Percentiles rank a stretch among this genome's conserved stretches.
phyloP scores from a whole-genome alignment of 2,113 vertebrate genomes.

The Aegithalos caudatus region DNA sequence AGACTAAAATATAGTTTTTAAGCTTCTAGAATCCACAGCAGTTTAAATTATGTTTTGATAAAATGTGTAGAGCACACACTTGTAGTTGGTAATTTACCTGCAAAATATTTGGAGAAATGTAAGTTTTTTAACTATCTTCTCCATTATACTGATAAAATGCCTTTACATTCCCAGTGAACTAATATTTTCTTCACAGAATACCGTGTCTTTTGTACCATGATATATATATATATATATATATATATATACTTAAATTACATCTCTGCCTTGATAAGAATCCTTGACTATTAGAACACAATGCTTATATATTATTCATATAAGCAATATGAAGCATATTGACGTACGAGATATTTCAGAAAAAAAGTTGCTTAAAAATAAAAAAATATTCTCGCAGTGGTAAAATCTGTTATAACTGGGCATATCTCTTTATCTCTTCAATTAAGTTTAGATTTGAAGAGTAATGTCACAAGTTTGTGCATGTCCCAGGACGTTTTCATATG shows the following conservation, averaged over 20 bases:
- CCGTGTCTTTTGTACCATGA: neutral
- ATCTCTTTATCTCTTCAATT: neutral
- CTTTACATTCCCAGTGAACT: neutral
- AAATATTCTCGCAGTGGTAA: neutral
- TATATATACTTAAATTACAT: neutral
- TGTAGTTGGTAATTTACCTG: neutral
- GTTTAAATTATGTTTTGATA: neutral
- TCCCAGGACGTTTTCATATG: neutral
- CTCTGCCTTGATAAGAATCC: neutral
- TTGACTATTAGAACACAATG: neutral
- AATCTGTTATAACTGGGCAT: neutral
- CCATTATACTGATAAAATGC: neutral
- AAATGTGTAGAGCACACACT: neutral
- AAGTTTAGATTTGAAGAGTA: neutral
- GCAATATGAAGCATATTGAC: neutral
- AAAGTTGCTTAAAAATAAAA: neutral
- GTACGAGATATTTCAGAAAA: neutral
- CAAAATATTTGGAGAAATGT: neutral
- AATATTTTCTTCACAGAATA: neutral
- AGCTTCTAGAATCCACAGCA: neutral
- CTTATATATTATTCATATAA: neutral
- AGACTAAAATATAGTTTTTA: neutral
- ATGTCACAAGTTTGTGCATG: neutral
- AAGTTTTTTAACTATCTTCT: neutral
- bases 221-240: neutral